These are phyloP conservation scores for Arion vulgaris DNA, from an alignment of 1,140 invertebrate species.

Conservation along the genomic window DNA sequence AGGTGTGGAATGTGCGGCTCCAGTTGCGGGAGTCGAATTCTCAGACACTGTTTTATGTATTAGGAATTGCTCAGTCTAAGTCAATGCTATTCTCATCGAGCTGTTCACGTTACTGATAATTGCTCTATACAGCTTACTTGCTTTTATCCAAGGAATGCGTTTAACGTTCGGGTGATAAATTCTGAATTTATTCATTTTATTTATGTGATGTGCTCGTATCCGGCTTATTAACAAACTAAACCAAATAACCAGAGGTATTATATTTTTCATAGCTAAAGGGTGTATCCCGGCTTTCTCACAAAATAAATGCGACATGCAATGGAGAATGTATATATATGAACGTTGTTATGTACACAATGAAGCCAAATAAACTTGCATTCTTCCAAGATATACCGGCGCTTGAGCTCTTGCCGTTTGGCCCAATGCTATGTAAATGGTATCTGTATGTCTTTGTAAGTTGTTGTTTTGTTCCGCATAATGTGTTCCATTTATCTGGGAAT, in stretches of 20 bases:
- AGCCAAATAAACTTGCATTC: no score
- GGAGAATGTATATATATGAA: no score
- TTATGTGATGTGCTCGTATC: not conserved
- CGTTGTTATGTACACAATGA: no score
- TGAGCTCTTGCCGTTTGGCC: no score
- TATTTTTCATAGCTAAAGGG: no score
- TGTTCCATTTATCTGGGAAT: no score
- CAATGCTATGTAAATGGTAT: no score
- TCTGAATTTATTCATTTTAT: not conserved
- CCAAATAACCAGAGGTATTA: conserved; percentile 3
- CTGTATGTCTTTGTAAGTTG: no score
- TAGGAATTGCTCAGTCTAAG: not conserved
- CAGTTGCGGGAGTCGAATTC: conserved; percentile 7
- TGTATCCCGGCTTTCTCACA: no score
- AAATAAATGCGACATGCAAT: no score
- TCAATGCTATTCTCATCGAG: not conserved
- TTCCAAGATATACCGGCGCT: no score
- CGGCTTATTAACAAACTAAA: not conserved
- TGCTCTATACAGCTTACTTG: not conserved
- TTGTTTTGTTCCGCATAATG: no score
- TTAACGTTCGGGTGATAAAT: conserved; percentile 11
- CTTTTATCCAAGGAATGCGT: not conserved
- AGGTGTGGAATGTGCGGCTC: conserved; percentile 6
- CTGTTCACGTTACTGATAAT: conserved; percentile 3
- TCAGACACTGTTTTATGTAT: conserved; percentile 1